phyloP scores from a whole-genome alignment of 2,797 vertebrate genomes.

The Anguilla megastoma region DNA sequence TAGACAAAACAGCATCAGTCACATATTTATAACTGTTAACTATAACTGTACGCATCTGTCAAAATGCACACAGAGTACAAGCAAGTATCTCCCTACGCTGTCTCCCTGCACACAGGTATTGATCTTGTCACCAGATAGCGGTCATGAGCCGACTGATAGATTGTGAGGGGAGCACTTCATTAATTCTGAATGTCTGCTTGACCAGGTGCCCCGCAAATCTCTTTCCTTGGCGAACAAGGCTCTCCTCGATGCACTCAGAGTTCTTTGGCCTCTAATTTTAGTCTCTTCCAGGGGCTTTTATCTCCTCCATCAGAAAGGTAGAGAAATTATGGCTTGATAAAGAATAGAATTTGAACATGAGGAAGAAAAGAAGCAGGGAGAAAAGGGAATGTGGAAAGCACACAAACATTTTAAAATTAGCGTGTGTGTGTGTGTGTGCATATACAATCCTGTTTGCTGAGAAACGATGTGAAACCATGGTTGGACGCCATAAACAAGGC shows the following conservation, averaged over 20 bases:
- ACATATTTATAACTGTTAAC: background rate
- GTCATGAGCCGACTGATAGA: conserved; percentile 52
- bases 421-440: background rate
- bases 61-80: background rate
- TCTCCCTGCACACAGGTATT: conserved; percentile 42
- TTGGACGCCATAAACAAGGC: background rate
- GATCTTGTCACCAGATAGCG: conserved; percentile 48
- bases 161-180: conserved; percentile 43
- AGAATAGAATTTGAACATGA: background rate
- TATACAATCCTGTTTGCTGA: background rate
- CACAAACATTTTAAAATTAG: background rate
- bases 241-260: background rate
- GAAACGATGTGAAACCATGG: background rate
- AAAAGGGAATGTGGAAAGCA: background rate
- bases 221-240: conserved; percentile 40
- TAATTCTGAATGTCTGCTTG: conserved; percentile 44
- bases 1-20: background rate
- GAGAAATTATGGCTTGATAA: background rate
- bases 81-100: conserved; percentile 30
- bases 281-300: background rate
- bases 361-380: background rate
- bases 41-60: background rate
- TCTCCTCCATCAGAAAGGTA: background rate
- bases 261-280: background rate
- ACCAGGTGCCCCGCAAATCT: conserved; percentile 48